A percentile compares a stretch with the other conserved stretches of the same genome.
phyloP scores from a whole-genome alignment of 2,113 vertebrate genomes.

The Butorides virescens region DNA sequence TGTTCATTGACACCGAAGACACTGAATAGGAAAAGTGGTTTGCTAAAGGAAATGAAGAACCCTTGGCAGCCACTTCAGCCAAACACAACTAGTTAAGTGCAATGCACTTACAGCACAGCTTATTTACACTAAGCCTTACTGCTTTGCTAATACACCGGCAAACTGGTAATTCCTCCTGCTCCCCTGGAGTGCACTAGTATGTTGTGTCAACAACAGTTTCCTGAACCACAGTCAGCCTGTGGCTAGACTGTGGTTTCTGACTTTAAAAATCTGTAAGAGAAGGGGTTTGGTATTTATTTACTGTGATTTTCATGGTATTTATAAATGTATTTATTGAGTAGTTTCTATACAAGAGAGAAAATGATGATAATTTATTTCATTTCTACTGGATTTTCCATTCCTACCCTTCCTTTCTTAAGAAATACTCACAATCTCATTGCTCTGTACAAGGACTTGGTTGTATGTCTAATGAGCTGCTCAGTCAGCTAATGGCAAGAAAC shows the following conservation, averaged over 20 bases:
- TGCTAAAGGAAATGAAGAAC: neutral
- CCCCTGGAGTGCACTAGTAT: slow-evolving; percentile 45
- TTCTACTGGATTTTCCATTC: neutral
- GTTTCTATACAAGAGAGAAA: neutral
- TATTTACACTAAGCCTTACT: neutral
- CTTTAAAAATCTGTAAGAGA: neutral
- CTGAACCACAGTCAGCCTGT: neutral
- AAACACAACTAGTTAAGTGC: neutral
- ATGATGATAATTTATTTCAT: neutral
- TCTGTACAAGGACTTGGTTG: neutral
- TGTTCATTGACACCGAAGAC: neutral
- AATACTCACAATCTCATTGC: neutral
- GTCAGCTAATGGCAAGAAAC: neutral
- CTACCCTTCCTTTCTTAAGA: neutral
- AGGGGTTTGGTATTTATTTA: neutral
- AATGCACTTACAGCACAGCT: neutral
- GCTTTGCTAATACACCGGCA: neutral
- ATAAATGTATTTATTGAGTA: slow-evolving; percentile 24
- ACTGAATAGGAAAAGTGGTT: neutral
- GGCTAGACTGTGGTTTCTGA: neutral
- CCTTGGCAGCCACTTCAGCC: neutral
- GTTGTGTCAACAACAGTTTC: slow-evolving; percentile 57
- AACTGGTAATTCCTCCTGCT: neutral
- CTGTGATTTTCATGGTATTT: neutral
- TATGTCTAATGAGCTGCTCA: neutral